phyloP scores from a whole-genome alignment of 1,140 invertebrate species.

The Drosophila simulans region DNA sequence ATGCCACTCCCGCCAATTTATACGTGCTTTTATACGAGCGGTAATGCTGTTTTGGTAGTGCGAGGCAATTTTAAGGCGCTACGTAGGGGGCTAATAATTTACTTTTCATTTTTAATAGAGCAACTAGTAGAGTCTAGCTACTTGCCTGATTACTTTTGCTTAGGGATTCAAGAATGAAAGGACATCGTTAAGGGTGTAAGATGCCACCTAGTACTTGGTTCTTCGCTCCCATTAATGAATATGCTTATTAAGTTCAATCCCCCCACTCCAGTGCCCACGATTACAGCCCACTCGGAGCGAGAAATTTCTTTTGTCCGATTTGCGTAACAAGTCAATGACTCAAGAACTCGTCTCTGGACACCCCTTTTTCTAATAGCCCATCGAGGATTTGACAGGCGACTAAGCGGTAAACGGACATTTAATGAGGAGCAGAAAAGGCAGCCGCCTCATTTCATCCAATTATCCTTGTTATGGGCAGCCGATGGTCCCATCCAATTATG shows the following conservation, averaged over 20 bases:
- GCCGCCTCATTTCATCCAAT: constrained; percentile 66
- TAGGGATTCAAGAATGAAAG: too few species aligned
- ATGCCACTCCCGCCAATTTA: constrained; percentile 28
- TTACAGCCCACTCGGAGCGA: background rate
- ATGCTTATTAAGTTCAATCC: constrained; percentile 62
- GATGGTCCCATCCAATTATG: constrained; percentile 22
- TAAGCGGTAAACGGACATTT: constrained; percentile 56
- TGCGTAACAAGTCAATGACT: constrained; percentile 77
- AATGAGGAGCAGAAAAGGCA: constrained; percentile 43
- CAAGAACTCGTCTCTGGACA: constrained; percentile 22
- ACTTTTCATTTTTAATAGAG: constrained; percentile 8
- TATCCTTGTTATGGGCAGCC: constrained; percentile 47
- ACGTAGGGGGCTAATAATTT: constrained; percentile 6
- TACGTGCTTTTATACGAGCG: constrained; percentile 21
- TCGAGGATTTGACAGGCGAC: constrained; percentile 67
- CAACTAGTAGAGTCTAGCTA: too few species aligned
- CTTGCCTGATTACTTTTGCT: too few species aligned
- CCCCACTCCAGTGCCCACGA: constrained; percentile 1
- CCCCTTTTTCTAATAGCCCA: constrained; percentile 68
- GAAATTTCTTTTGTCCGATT: constrained; percentile 66
- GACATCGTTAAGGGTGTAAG: background rate
- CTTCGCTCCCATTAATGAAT: constrained; percentile 54
- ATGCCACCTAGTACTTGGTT: background rate
- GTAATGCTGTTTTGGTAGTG: background rate
- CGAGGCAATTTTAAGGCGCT: background rate